Percentiles rank a stretch among this genome's conserved stretches.
Evolutionary conservation across 2,113 vertebrate species (phyloP).

Genomic region (Cheirogaleus medius): DNA sequence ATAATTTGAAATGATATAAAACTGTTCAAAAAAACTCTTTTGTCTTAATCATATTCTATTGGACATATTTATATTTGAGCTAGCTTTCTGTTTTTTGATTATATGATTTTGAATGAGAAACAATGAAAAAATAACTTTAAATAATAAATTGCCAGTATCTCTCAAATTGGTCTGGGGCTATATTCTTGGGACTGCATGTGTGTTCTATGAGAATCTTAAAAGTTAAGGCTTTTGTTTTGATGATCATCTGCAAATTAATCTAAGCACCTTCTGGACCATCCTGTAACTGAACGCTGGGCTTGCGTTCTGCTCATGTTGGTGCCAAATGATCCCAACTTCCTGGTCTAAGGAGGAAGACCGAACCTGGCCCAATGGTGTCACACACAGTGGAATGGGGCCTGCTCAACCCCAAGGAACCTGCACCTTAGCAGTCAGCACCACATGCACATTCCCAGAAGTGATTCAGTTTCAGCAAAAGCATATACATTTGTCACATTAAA

Average conservation of each 20-base stretch:
- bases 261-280: not conserved
- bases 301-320: not conserved
- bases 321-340: not conserved
- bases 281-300: not conserved
- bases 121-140: not conserved
- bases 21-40: not conserved
- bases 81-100: not conserved
- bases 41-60: not conserved
- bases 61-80: not conserved
- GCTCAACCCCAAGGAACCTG: not conserved
- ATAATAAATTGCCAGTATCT: not conserved
- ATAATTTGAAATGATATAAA: conserved; percentile 27
- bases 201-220: not conserved
- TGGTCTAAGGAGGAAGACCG: not conserved
- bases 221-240: not conserved
- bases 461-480: not conserved
- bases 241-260: not conserved
- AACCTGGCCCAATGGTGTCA: not conserved
- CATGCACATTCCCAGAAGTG: not conserved
- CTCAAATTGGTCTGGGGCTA: not conserved
- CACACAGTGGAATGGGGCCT: accelerated
- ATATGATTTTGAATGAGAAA: not conserved
- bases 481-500: not conserved
- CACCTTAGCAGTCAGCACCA: not conserved
- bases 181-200: not conserved